Conservation (phyloP, 2,888 invertebrate genomes). For the Trilocha varians region DNA sequence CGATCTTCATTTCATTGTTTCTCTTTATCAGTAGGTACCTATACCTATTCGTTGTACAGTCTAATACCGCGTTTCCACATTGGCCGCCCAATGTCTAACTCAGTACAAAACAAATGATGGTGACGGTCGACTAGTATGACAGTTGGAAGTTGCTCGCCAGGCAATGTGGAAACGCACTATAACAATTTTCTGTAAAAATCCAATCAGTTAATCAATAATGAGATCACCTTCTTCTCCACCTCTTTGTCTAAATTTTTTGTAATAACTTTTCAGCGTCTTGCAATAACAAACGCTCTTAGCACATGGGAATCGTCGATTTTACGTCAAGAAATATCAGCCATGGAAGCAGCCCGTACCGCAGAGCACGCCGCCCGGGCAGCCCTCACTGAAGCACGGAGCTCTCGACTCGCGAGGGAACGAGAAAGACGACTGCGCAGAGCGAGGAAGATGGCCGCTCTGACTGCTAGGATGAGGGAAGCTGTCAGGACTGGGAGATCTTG, state of each 20-base stretch:
- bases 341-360: slow-evolving; percentile 36
- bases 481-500: slow-evolving; percentile 17
- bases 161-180: too few species aligned
- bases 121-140: too few species aligned
- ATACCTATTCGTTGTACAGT: too few species aligned
- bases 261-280: slow-evolving; percentile 47
- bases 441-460: slow-evolving; percentile 33
- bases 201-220: too few species aligned
- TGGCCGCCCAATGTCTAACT: too few species aligned
- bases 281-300: slow-evolving; percentile 46
- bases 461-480: slow-evolving; percentile 43
- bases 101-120: too few species aligned
- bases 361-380: slow-evolving; percentile 34
- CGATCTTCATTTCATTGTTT: neutral
- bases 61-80: too few species aligned
- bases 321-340: slow-evolving; percentile 36
- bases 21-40: too few species aligned
- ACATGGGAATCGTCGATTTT: slow-evolving; percentile 40
- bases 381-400: slow-evolving; percentile 28
- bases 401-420: slow-evolving; percentile 25
- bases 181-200: too few species aligned
- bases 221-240: too few species aligned
- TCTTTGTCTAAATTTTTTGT: too few species aligned
- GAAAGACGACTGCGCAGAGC: slow-evolving; percentile 25
- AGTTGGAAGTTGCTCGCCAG: too few species aligned